phyloP scores from a whole-genome alignment of 2,797 vertebrate genomes.

The Cyclopterus lumpus region DNA sequence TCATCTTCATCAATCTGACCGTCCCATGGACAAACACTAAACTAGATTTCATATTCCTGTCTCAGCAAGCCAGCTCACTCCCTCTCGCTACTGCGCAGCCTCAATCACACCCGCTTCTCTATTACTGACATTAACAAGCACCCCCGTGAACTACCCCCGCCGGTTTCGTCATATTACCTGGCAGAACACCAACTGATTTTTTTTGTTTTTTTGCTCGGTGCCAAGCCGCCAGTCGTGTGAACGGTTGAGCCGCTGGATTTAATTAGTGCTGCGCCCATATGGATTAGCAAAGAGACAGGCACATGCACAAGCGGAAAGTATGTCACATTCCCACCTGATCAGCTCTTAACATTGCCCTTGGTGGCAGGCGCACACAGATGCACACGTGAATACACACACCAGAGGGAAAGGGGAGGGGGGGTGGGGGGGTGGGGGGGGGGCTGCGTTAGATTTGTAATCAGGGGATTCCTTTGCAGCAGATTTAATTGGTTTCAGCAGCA shows the following conservation, averaged over 20 bases:
- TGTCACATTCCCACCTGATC: constrained; percentile 76
- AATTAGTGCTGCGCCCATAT: constrained; percentile 80
- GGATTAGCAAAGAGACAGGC: constrained; percentile 72
- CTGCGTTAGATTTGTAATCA: constrained; percentile 72
- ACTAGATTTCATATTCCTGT: constrained; percentile 27
- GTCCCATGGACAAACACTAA: constrained; percentile 32
- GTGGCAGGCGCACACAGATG: constrained; percentile 63
- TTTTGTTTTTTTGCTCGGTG: constrained; percentile 55
- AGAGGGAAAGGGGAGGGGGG: constrained; percentile 30
- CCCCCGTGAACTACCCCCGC: constrained; percentile 42
- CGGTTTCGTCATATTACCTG: constrained; percentile 74
- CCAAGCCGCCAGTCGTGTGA: constrained; percentile 77
- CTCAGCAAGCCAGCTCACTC: constrained; percentile 17
- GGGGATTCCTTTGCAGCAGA: constrained; percentile 72
- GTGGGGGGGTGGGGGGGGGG: too few species aligned
- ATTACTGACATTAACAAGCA: constrained; percentile 44
- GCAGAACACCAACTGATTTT: constrained; percentile 67
- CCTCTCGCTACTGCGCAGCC: neutral
- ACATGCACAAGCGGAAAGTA: constrained; percentile 53
- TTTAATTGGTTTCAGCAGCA: constrained; percentile 82
- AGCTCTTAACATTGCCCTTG: constrained; percentile 69
- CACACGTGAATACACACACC: constrained; percentile 66
- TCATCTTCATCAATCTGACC: constrained; percentile 41
- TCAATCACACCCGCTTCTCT: constrained; percentile 20
- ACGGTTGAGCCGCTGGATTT: constrained; percentile 76